Evolutionary conservation across 2,113 vertebrate species (phyloP).

Genomic region (Campylorhamphus procurvoides): DNA sequence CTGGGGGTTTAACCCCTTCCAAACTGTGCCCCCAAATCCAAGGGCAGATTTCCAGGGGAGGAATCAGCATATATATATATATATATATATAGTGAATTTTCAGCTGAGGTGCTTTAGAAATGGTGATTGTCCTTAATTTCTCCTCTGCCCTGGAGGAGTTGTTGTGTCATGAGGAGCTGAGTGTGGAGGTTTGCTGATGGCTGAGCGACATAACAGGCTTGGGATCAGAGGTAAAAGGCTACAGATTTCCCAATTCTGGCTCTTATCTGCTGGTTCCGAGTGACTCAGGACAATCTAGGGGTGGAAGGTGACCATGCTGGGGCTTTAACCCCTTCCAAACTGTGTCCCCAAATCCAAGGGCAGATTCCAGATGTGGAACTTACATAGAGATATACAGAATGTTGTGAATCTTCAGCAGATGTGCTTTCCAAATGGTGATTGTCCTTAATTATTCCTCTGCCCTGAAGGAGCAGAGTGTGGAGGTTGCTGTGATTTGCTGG

Average conservation of each 20-base stretch:
- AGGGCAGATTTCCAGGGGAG: background rate
- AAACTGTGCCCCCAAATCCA: background rate
- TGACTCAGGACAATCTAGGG: background rate
- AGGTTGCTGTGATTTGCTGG: background rate
- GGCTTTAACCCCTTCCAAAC: background rate
- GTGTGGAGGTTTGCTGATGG: background rate
- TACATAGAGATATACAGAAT: accelerated
- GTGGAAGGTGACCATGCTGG: background rate
- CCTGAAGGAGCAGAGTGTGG: background rate
- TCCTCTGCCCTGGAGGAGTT: background rate
- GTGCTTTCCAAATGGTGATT: background rate
- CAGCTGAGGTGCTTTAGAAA: background rate
- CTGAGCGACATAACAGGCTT: background rate
- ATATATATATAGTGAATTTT: accelerated
- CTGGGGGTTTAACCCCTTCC: background rate
- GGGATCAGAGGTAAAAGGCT: background rate
- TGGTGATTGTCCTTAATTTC: background rate
- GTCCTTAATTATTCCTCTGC: background rate
- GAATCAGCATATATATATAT: accelerated
- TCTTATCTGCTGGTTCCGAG: background rate
- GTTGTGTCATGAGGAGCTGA: background rate
- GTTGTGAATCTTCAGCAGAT: background rate
- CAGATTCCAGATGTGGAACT: background rate
- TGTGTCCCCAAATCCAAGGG: background rate
- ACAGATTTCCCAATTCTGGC: background rate